Percentiles rank a stretch among this genome's conserved stretches.
These are phyloP conservation scores for Hypercompe scribonia DNA, from an alignment of 2,888 invertebrate species.

Conservation along the genomic window DNA sequence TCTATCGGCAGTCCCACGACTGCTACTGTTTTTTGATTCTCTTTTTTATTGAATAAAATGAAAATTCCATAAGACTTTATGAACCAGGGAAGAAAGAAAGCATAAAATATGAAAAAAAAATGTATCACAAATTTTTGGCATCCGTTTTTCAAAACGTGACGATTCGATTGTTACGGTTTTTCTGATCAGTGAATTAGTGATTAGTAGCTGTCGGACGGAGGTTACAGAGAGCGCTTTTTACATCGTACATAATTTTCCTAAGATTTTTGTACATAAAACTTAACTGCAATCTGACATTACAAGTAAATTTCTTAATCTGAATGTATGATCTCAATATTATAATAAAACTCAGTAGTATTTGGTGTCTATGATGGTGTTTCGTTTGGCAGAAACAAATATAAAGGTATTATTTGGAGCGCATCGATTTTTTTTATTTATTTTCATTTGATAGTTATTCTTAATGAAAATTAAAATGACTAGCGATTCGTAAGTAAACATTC, in stretches of 20 bases:
- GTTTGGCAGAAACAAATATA: conserved; percentile 57
- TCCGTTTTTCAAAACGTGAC: no score
- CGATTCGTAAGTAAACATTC: conserved; percentile 7
- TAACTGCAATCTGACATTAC: conserved; percentile 15
- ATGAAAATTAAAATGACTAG: conserved; percentile 2
- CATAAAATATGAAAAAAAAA: no score
- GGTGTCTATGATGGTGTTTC: conserved; percentile 58
- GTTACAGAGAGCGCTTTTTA: conserved; percentile 9
- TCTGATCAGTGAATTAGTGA: neutral
- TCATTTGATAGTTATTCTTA: conserved; percentile 11
- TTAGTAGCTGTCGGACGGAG: neutral
- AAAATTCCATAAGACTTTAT: no score
- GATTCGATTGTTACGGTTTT: neutral
- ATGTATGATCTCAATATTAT: conserved; percentile 27
- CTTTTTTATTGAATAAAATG: no score
- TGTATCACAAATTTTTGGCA: no score
- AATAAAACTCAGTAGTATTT: conserved; percentile 15
- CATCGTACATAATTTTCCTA: neutral
- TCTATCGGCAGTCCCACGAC: no score
- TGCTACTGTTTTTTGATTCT: no score
- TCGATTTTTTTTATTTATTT: conserved; percentile 58
- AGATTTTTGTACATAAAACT: conserved; percentile 15
- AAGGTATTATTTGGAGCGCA: conserved; percentile 54
- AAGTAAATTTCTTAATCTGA: conserved; percentile 18
- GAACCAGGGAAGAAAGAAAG: no score